Evolutionary conservation across 2,797 vertebrate genomes (phyloP).

Genomic region (Poeciliopsis presidionis): DNA sequence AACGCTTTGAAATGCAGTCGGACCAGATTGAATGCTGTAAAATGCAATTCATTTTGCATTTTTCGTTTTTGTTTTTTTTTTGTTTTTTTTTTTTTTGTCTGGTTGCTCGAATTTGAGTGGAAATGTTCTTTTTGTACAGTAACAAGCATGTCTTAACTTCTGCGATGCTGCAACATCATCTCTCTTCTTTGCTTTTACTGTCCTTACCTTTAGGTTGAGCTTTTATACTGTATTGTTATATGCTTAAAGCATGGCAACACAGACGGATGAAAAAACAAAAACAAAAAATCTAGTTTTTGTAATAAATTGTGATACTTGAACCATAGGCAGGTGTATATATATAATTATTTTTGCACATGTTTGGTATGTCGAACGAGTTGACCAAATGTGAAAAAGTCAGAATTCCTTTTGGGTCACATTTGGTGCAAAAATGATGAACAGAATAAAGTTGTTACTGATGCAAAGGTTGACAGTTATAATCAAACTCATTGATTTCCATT

Average conservation of each 20-base stretch:
- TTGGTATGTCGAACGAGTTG: not conserved
- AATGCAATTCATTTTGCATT: slow-evolving; percentile 67
- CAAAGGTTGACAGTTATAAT: not conserved
- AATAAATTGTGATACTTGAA: slow-evolving; percentile 88
- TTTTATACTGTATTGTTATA: slow-evolving; percentile 87
- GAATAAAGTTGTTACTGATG: not conserved
- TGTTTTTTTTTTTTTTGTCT: slow-evolving; percentile 10
- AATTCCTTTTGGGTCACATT: not conserved
- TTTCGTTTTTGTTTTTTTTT: slow-evolving; percentile 27
- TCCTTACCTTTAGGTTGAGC: slow-evolving; percentile 76
- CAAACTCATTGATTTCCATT: not conserved
- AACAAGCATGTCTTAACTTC: slow-evolving; percentile 82
- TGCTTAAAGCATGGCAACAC: slow-evolving; percentile 87
- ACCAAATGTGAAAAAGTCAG: not conserved
- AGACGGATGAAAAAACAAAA: slow-evolving; percentile 69
- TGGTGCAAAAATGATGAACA: not conserved
- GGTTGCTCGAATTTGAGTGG: slow-evolving; percentile 74
- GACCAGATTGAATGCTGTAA: slow-evolving; percentile 57
- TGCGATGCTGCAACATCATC: slow-evolving; percentile 80
- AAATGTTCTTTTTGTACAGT: slow-evolving; percentile 81
- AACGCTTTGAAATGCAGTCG: slow-evolving; percentile 49
- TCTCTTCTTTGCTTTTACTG: slow-evolving; percentile 79
- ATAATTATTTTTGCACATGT: slow-evolving; percentile 34
- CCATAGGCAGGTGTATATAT: slow-evolving; percentile 50
- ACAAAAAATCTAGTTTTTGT: slow-evolving; percentile 84